Conservation (phyloP, 2,113 vertebrate species). For the Lonchura striata region DNA sequence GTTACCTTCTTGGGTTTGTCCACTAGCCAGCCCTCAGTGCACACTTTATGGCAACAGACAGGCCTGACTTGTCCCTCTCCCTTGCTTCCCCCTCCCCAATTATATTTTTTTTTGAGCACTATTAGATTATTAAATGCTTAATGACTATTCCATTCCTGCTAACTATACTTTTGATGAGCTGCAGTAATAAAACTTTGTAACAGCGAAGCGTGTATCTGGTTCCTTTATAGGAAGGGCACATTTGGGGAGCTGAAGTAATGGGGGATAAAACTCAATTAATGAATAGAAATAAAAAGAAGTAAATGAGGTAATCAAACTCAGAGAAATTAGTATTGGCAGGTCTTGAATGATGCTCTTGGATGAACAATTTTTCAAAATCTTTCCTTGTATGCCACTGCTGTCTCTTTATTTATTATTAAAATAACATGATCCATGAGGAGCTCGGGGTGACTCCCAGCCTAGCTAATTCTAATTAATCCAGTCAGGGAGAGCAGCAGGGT, state of each 20-base stretch:
- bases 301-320: constrained; percentile 79
- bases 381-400: constrained; percentile 73
- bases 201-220: constrained; percentile 25
- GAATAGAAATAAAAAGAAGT: constrained; percentile 77
- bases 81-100: constrained; percentile 5
- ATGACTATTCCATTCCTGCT: constrained; percentile 62
- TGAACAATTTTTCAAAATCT: constrained; percentile 83
- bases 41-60: background rate
- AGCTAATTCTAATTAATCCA: constrained; percentile 99
- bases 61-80: background rate
- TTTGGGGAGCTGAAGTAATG: constrained; percentile 71
- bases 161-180: constrained; percentile 64
- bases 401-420: constrained; percentile 94
- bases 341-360: constrained; percentile 80
- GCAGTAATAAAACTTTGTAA: constrained; percentile 59
- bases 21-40: background rate
- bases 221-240: constrained; percentile 66
- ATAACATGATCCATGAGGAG: constrained; percentile 94
- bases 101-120: constrained; percentile 47
- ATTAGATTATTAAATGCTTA: constrained; percentile 70
- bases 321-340: constrained; percentile 86
- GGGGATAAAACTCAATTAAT: constrained; percentile 66
- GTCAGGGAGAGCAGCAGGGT: constrained; percentile 88
- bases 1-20: constrained; percentile 1
- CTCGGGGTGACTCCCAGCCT: constrained; percentile 82